phyloP scores from a whole-genome alignment of 2,797 vertebrate genomes.

The Halcyon leucocephala region DNA sequence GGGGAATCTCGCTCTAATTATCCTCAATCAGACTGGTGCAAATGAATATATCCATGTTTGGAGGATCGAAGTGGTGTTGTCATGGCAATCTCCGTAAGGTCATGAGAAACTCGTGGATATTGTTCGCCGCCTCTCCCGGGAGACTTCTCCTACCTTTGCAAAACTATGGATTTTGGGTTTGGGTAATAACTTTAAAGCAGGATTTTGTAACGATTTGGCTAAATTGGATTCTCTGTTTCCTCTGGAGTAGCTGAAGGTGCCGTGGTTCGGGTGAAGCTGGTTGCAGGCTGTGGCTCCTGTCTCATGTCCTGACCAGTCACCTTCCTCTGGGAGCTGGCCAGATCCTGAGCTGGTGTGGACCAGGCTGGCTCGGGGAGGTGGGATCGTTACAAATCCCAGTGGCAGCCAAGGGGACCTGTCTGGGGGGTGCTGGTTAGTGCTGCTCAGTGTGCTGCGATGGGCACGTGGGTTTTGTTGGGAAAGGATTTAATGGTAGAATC shows the following conservation, averaged over 20 bases:
- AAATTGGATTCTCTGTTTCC: not conserved
- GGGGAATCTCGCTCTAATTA: slow-evolving; percentile 57
- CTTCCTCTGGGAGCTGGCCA: not conserved
- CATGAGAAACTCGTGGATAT: not conserved
- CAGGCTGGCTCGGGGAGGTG: not conserved
- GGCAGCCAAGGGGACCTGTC: accelerated
- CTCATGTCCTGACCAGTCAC: accelerated
- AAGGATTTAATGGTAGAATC: not conserved
- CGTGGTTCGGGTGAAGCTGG: accelerated
- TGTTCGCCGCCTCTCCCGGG: not conserved
- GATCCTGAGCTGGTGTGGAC: accelerated
- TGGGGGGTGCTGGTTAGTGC: not conserved
- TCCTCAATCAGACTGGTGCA: slow-evolving; percentile 37
- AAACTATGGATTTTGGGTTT: not conserved
- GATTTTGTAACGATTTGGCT: accelerated
- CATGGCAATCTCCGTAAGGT: slow-evolving; percentile 56
- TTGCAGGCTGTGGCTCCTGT: not conserved
- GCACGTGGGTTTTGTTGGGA: not conserved
- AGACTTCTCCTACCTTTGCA: slow-evolving; percentile 4
- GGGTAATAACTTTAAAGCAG: not conserved
- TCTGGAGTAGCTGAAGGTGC: not conserved
- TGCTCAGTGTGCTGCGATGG: not conserved
- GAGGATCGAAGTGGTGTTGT: slow-evolving; percentile 51
- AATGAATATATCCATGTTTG: slow-evolving; percentile 54
- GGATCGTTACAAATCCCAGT: not conserved